phyloP scores from a whole-genome alignment of 2,888 invertebrate species.

The Hypena proboscidalis region DNA sequence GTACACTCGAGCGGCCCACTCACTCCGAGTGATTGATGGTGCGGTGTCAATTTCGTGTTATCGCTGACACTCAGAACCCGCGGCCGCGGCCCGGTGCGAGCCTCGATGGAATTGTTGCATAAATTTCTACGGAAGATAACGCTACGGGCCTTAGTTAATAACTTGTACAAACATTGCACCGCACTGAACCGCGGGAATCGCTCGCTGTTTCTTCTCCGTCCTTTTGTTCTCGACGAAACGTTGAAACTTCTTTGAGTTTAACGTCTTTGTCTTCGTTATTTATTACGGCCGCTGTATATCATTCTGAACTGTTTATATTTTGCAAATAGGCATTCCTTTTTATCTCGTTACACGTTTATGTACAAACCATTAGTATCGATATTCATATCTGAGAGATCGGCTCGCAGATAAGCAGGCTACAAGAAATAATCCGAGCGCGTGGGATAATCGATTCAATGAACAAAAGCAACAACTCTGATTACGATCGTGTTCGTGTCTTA shows the following conservation, averaged over 20 bases:
- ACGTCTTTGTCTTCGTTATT: conserved; percentile 48
- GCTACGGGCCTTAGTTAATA: conserved; percentile 33
- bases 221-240: conserved; percentile 46
- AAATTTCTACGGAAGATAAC: conserved; percentile 48
- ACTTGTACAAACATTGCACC: conserved; percentile 37
- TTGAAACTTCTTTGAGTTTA: conserved; percentile 44
- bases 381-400: conserved; percentile 62
- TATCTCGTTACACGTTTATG: conserved; percentile 25
- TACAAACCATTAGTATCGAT: conserved; percentile 50
- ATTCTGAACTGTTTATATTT: conserved; percentile 29
- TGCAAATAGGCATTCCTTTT: conserved; percentile 25
- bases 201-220: conserved; percentile 40
- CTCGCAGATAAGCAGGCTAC: conserved; percentile 56
- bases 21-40: conserved; percentile 74
- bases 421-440: conserved; percentile 63
- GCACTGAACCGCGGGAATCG: conserved; percentile 31
- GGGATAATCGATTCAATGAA: conserved; percentile 72
- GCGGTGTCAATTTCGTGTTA: conserved; percentile 73
- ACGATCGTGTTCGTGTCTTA: conserved; percentile 60
- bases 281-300: conserved; percentile 36
- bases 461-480: conserved; percentile 63
- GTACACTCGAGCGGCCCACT: conserved; percentile 64
- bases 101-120: conserved; percentile 58
- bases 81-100: conserved; percentile 27
- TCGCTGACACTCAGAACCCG: conserved; percentile 62